phyloP scores from a whole-genome alignment of 2,888 invertebrate genomes.

The Apamea crenata region DNA sequence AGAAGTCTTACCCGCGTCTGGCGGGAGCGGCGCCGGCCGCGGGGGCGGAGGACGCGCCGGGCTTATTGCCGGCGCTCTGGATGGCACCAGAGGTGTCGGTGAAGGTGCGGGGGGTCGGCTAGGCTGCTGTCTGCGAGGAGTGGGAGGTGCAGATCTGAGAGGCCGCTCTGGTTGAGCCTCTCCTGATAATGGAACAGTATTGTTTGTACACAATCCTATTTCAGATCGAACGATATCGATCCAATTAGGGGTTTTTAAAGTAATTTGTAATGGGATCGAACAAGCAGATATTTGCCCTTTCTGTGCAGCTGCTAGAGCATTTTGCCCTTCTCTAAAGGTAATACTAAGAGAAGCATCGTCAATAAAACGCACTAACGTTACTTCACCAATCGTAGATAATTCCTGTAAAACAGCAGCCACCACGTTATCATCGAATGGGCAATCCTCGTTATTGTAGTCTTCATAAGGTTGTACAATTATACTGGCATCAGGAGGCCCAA shows the following conservation, averaged over 20 bases:
- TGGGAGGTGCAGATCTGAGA: conserved; percentile 85
- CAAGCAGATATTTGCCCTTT: conserved; percentile 91
- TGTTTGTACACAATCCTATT: conserved; percentile 95
- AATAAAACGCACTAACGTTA: conserved; percentile 97
- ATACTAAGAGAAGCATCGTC: conserved; percentile 96
- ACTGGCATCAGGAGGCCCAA: conserved; percentile 98
- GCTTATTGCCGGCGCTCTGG: conserved; percentile 85
- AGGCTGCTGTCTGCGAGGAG: conserved; percentile 89
- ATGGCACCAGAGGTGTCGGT: conserved; percentile 86
- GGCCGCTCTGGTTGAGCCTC: conserved; percentile 82
- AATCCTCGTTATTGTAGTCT: conserved; percentile 86
- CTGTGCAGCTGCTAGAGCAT: conserved; percentile 94
- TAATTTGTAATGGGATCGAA: conserved; percentile 92
- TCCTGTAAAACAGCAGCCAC: conserved; percentile 95
- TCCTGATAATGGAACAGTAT: conserved; percentile 94
- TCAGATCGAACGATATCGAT: conserved; percentile 95
- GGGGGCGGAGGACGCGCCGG: conserved; percentile 91
- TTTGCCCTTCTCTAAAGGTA: conserved; percentile 97
- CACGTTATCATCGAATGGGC: conserved; percentile 94
- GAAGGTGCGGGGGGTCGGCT: conserved; percentile 92
- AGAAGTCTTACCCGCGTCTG: conserved; percentile 84
- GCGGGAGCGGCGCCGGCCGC: conserved; percentile 89
- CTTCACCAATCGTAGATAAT: conserved; percentile 96
- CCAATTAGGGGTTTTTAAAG: conserved; percentile 96
- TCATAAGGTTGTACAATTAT: conserved; percentile 92